Evolutionary conservation across 2,888 invertebrate species (phyloP).

Genomic region (Leptopilina drosophilae): DNA sequence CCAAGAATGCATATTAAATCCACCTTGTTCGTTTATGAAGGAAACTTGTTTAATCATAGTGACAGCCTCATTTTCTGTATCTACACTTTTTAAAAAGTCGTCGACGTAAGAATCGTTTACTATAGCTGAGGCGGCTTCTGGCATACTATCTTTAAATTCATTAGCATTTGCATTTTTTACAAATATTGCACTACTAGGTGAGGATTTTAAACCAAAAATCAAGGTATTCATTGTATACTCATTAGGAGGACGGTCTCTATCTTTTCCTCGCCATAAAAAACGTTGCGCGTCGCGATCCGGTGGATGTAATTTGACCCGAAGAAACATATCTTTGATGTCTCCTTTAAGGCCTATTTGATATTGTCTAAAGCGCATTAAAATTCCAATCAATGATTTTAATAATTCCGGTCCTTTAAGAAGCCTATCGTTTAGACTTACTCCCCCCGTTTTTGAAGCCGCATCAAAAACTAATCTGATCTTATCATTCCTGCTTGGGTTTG

Average conservation of each 20-base stretch:
- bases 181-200: conserved; percentile 21
- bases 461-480: conserved; percentile 64
- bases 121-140: conserved; percentile 29
- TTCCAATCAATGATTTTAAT: neutral
- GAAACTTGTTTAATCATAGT: neutral
- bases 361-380: conserved; percentile 31
- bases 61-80: conserved; percentile 53
- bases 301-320: too few relatives aligned
- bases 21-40: neutral
- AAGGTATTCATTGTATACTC: neutral
- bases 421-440: conserved; percentile 32
- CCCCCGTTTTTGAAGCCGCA: conserved; percentile 60
- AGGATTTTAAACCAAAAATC: conserved; percentile 33
- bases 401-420: neutral
- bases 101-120: conserved; percentile 60
- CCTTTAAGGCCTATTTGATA: conserved; percentile 2
- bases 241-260: too few relatives aligned
- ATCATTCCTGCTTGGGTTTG: conserved; percentile 46
- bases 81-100: conserved; percentile 62
- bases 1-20: neutral
- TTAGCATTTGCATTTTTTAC: conserved; percentile 32
- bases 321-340: neutral
- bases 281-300: neutral
- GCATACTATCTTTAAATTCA: neutral
- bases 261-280: too few relatives aligned